These are phyloP conservation scores for Chymomyza procnemis DNA, from an alignment of 2,888 invertebrate genomes.

Conservation along the genomic window DNA sequence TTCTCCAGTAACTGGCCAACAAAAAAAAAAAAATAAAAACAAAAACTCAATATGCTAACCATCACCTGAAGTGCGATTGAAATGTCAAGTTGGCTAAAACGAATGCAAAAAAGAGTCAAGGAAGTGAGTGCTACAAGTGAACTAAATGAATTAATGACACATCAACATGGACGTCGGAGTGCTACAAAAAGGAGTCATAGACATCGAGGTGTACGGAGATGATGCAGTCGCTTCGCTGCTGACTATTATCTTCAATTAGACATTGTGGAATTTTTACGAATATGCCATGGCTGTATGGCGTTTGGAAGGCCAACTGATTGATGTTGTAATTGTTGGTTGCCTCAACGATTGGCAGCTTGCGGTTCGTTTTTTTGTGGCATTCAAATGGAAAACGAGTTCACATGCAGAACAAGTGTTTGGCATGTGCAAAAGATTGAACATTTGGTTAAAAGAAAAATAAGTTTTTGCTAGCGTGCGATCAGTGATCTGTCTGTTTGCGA, in stretches of 20 bases:
- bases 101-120: not conserved
- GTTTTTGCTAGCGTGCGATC: not conserved
- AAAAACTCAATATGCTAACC: constrained; percentile 27
- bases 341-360: constrained; percentile 13
- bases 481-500: too few species aligned
- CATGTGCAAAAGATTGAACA: not conserved
- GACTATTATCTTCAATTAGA: constrained; percentile 50
- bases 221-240: not conserved
- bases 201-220: not conserved
- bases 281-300: not conserved
- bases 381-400: not conserved
- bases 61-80: constrained; percentile 42
- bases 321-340: constrained; percentile 35
- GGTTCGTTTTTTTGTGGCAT: not conserved
- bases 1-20: not conserved
- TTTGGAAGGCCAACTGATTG: constrained; percentile 37
- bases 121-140: not conserved
- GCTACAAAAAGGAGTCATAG: not conserved
- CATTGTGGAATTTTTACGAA: constrained; percentile 28
- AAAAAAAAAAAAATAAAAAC: constrained; percentile 11
- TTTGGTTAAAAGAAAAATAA: not conserved
- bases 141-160: constrained; percentile 30
- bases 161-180: constrained; percentile 19
- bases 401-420: not conserved
- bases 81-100: constrained; percentile 48